These are phyloP conservation scores for Ashinkailepas kermadecensis DNA, from an alignment of 2,888 invertebrate species.

Conservation along the genomic window DNA sequence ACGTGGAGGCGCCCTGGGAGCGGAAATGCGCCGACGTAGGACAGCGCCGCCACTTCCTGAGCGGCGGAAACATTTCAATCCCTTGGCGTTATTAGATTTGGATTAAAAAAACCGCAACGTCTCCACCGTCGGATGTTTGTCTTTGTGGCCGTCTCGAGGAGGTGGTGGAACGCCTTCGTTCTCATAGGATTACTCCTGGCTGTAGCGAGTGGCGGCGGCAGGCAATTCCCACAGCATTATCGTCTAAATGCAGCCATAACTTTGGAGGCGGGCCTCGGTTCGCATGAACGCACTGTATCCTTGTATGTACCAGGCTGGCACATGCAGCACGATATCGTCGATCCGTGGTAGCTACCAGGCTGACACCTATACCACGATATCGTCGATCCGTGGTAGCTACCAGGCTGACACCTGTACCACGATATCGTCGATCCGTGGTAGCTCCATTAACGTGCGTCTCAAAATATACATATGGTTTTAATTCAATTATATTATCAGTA, in stretches of 20 bases:
- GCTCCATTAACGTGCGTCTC: too few relatives aligned
- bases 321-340: too few relatives aligned
- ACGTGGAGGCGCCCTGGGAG: background rate
- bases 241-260: background rate
- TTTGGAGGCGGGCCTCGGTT: background rate
- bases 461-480: too few relatives aligned
- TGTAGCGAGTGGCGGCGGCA: background rate
- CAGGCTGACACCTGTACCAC: too few relatives aligned
- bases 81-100: background rate
- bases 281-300: background rate
- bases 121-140: background rate
- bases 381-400: too few relatives aligned
- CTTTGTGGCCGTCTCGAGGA: background rate
- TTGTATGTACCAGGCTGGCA: too few relatives aligned
- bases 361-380: too few relatives aligned
- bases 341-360: too few relatives aligned
- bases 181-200: background rate
- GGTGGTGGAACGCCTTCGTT: background rate
- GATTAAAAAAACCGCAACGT: constrained; percentile 9
- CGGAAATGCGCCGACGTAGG: background rate
- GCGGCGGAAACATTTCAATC: background rate
- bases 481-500: too few relatives aligned
- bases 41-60: background rate
- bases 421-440: too few relatives aligned
- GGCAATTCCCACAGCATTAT: constrained; percentile 4